These are phyloP conservation scores for Dendrolimus kikuchii DNA, from an alignment of 1,140 invertebrate genomes.

Conservation along the genomic window DNA sequence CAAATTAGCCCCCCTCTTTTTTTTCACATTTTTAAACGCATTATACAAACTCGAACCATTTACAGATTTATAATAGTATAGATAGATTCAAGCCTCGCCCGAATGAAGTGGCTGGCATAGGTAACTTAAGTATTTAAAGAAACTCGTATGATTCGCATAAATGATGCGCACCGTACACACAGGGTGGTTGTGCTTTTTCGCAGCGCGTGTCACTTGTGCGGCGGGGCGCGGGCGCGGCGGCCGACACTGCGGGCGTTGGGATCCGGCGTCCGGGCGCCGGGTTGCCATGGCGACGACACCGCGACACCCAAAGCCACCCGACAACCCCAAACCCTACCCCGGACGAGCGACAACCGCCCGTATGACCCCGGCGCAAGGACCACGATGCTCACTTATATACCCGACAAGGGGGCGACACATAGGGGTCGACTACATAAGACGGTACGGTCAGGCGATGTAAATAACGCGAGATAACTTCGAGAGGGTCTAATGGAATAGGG, in stretches of 20 bases:
- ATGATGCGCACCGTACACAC: conserved; percentile 20
- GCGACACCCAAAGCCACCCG: conserved; percentile 53
- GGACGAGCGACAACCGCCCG: conserved; percentile 30
- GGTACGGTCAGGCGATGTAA: conserved; percentile 68
- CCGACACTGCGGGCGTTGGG: conserved; percentile 76
- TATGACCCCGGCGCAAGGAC: conserved; percentile 38
- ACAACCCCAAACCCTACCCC: conserved; percentile 35
- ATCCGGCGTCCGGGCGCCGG: conserved; percentile 65
- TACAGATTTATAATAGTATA: no score
- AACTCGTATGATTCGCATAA: background rate
- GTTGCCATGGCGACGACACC: conserved; percentile 75
- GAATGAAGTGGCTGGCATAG: no score
- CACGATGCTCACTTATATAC: conserved; percentile 56
- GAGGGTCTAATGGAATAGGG: conserved; percentile 69
- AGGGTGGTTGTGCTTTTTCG: conserved; percentile 68
- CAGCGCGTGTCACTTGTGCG: conserved; percentile 67
- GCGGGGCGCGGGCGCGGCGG: conserved; percentile 73
- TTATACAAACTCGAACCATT: no score
- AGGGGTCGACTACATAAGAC: conserved; percentile 61
- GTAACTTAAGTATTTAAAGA: background rate
- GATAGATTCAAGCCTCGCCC: no score
- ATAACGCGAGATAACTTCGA: conserved; percentile 68
- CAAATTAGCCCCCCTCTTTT: no score
- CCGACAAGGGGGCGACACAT: conserved; percentile 29
- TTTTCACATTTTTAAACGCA: no score